Evolutionary conservation across 2,797 vertebrate genomes (phyloP).

Genomic region (Bucorvus abyssinicus): DNA sequence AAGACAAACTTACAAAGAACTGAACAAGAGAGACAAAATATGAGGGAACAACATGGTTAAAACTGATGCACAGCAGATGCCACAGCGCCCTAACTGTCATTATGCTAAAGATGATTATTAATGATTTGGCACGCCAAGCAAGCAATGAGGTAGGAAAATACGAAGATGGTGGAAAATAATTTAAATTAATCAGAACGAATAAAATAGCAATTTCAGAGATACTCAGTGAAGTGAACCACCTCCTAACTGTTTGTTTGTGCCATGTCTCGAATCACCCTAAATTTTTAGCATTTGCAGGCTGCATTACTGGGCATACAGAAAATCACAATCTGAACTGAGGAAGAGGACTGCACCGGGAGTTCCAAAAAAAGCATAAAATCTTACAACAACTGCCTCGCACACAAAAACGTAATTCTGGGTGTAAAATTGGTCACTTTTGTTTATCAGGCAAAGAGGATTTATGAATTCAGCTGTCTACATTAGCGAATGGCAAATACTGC

Average conservation of each 20-base stretch:
- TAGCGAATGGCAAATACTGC: not conserved
- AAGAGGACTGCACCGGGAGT: not conserved
- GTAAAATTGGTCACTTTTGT: not conserved
- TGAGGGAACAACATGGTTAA: not conserved
- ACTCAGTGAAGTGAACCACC: not conserved
- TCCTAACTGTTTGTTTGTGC: not conserved
- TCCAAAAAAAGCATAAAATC: accelerated
- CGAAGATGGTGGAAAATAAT: constrained; percentile 4
- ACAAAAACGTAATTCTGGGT: not conserved
- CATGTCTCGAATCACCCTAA: not conserved
- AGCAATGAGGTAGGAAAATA: constrained; percentile 15
- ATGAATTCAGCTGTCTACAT: not conserved
- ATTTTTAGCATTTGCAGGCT: not conserved
- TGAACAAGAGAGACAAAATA: not conserved
- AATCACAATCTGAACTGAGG: not conserved
- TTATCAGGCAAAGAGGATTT: not conserved
- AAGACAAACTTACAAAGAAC: not conserved
- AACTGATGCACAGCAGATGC: not conserved
- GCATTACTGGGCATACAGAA: not conserved
- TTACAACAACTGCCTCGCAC: not conserved
- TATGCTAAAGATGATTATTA: not conserved
- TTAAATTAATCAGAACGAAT: constrained; percentile 2
- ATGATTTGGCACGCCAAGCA: not conserved
- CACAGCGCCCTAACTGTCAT: not conserved
- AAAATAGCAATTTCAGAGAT: not conserved